These are phyloP conservation scores for Dicaeum eximium DNA, from an alignment of 2,113 vertebrate species.

Conservation along the genomic window DNA sequence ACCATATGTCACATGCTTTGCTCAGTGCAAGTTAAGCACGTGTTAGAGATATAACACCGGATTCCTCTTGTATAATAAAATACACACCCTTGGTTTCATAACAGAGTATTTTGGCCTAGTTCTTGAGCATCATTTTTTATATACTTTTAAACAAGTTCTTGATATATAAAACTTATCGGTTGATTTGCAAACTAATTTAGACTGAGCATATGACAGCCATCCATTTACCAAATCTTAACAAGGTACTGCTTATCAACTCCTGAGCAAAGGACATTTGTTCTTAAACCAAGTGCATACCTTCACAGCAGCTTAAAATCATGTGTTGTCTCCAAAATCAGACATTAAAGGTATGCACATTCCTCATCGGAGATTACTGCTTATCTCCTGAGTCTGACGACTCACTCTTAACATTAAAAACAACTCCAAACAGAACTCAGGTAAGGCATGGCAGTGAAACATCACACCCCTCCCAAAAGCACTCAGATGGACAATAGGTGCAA, in stretches of 20 bases:
- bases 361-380: not conserved
- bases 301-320: not conserved
- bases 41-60: not conserved
- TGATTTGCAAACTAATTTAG: not conserved
- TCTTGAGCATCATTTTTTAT: not conserved
- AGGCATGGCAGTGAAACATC: not conserved
- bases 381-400: not conserved
- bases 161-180: not conserved
- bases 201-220: not conserved
- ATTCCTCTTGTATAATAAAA: not conserved
- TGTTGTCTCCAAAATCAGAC: not conserved
- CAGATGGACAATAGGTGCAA: not conserved
- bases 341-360: not conserved
- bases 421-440: not conserved
- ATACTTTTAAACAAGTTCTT: not conserved
- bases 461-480: not conserved
- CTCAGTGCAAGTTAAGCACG: not conserved
- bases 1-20: not conserved
- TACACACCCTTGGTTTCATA: not conserved
- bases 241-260: not conserved
- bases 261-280: not conserved
- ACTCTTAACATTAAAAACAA: not conserved
- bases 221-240: not conserved
- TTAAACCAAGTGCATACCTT: not conserved
- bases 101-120: not conserved